Evolutionary conservation across 1,140 invertebrate genomes (phyloP).

Genomic region (Orchesella cincta): DNA sequence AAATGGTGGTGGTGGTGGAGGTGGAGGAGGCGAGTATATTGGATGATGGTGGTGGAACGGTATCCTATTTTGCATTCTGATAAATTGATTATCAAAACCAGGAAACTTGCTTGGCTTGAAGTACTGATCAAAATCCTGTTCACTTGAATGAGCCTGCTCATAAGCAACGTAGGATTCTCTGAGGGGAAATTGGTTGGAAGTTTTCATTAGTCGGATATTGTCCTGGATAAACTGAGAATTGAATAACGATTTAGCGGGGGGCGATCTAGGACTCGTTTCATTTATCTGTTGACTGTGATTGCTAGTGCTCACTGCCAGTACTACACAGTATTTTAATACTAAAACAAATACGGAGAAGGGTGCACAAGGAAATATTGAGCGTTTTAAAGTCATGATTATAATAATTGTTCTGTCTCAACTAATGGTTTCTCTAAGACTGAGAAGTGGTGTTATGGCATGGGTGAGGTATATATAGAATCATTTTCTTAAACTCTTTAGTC

Average conservation of each 20-base stretch:
- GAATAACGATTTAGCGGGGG: neutral
- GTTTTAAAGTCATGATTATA: neutral
- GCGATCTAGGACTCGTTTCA: neutral
- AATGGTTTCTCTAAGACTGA: neutral
- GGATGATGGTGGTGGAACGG: neutral
- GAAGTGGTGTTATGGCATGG: too few relatives aligned
- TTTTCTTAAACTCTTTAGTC: too few relatives aligned
- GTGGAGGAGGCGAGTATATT: neutral
- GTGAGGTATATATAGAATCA: too few relatives aligned
- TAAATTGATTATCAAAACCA: neutral
- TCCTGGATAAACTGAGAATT: neutral
- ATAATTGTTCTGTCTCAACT: neutral
- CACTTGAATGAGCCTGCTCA: constrained; percentile 10
- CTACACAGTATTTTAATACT: neutral
- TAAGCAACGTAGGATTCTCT: constrained; percentile 1
- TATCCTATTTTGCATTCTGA: neutral
- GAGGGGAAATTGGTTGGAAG: neutral
- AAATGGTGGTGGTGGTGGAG: constrained; percentile 9
- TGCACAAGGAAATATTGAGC: neutral
- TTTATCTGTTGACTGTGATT: neutral
- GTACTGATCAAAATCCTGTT: neutral
- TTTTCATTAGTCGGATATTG: neutral
- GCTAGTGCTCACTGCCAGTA: neutral
- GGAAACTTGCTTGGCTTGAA: constrained; percentile 16
- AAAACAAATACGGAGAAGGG: neutral